Evolutionary conservation across 53 echinoderm and acorn worm genomes (phyloP).

Genomic region (Patiria pectinifera): DNA sequence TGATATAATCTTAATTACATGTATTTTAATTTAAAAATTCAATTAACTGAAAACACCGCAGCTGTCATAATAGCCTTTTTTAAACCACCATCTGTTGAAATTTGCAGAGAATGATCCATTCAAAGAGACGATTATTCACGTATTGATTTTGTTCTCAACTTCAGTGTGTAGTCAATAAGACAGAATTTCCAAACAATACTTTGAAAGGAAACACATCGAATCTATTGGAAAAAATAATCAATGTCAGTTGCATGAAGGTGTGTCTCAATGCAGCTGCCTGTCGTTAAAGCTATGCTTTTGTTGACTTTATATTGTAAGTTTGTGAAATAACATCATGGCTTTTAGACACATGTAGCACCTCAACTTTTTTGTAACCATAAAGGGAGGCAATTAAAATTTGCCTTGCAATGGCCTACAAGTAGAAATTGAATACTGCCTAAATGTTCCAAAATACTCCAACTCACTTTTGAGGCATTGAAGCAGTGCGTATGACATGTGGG

Average conservation of each 20-base stretch:
- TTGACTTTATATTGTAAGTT: too few species aligned
- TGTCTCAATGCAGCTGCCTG: background rate
- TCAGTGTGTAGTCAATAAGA: conserved; percentile 26
- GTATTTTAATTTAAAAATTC: background rate
- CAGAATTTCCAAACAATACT: background rate
- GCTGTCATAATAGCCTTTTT: background rate
- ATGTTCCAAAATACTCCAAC: too few species aligned
- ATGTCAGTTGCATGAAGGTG: background rate
- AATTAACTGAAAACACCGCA: background rate
- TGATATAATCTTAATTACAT: background rate
- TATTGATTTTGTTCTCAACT: background rate
- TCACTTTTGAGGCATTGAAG: too few species aligned
- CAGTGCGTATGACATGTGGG: too few species aligned
- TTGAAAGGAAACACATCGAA: conserved; percentile 8
- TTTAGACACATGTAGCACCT: too few species aligned
- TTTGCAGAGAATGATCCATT: background rate
- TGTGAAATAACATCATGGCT: too few species aligned
- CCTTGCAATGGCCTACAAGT: too few species aligned
- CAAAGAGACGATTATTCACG: background rate
- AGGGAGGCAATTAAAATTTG: too few species aligned
- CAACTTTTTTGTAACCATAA: too few species aligned
- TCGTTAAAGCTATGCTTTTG: too few species aligned
- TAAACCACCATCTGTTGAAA: conserved; percentile 6
- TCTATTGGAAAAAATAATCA: background rate
- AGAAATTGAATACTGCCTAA: too few species aligned